phyloP scores from a whole-genome alignment of 2,888 invertebrate species.

The Frankliniella fusca region DNA sequence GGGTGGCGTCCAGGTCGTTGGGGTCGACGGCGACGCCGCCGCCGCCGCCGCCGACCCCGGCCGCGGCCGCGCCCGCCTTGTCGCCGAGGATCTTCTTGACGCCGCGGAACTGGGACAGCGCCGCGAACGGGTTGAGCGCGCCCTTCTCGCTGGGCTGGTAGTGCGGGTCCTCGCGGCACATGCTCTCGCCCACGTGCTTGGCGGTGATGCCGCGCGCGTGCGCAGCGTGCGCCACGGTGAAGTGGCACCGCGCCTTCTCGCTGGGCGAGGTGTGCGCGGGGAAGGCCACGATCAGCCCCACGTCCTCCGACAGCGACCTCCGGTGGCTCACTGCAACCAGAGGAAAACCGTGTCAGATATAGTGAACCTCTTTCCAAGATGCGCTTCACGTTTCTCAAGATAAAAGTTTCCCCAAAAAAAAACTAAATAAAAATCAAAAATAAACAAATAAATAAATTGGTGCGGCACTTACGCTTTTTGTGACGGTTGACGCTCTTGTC shows the following conservation, averaged over 20 bases:
- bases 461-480: not conserved
- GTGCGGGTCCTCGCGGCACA: constrained; percentile 78
- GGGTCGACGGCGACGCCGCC: not conserved
- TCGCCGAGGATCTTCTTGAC: constrained; percentile 69
- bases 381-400: no score
- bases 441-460: no score
- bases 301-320: constrained; percentile 69
- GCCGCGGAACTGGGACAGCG: constrained; percentile 70
- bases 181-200: constrained; percentile 72
- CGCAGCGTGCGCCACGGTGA: constrained; percentile 46
- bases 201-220: constrained; percentile 45
- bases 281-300: constrained; percentile 55
- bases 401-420: no score
- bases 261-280: constrained; percentile 62
- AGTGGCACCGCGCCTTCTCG: constrained; percentile 70
- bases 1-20: not conserved
- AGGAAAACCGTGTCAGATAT: not conserved
- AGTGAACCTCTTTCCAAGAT: no score
- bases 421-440: no score
- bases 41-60: not conserved
- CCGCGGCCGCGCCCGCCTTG: not conserved
- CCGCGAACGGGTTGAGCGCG: constrained; percentile 67
- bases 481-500: constrained; percentile 12
- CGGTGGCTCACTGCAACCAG: constrained; percentile 58
- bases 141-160: constrained; percentile 61